phyloP scores from a whole-genome alignment of 35 echinoderm and acorn worm species.

The Diadema setosum region DNA sequence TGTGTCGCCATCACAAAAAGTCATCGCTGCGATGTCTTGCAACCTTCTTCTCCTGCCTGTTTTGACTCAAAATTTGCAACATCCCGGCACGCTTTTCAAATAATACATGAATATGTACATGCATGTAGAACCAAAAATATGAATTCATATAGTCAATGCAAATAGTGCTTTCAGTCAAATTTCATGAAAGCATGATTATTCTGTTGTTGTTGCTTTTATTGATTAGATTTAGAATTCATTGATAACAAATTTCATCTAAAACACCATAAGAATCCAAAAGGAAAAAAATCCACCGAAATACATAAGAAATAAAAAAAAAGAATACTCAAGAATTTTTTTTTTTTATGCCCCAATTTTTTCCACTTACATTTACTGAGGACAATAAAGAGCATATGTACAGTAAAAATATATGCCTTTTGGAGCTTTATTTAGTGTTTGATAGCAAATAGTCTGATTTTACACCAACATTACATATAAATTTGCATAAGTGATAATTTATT shows the following conservation, averaged over 20 bases:
- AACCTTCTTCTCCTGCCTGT: not conserved
- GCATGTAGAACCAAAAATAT: not conserved
- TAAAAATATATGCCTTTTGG: too few relatives aligned
- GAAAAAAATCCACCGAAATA: not conserved
- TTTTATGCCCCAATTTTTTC: not conserved
- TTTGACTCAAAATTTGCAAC: too few relatives aligned
- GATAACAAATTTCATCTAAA: not conserved
- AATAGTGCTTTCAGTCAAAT: not conserved
- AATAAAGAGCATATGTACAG: not conserved
- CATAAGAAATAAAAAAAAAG: not conserved
- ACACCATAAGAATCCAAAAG: not conserved
- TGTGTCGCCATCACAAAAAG: not conserved
- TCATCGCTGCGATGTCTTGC: not conserved
- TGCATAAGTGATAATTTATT: too few relatives aligned
- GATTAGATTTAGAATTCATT: not conserved
- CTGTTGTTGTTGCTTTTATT: not conserved
- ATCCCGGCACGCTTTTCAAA: too few relatives aligned
- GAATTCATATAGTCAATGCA: not conserved
- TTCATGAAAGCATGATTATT: not conserved
- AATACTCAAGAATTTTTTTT: not conserved
- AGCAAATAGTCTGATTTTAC: not conserved
- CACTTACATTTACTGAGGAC: not conserved
- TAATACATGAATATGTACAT: too few relatives aligned
- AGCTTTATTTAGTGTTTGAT: not conserved
- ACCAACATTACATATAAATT: too few relatives aligned